phyloP scores from a whole-genome alignment of 37 sponge, comb jelly and placozoan species.

The Aplysina aerophoba region DNA sequence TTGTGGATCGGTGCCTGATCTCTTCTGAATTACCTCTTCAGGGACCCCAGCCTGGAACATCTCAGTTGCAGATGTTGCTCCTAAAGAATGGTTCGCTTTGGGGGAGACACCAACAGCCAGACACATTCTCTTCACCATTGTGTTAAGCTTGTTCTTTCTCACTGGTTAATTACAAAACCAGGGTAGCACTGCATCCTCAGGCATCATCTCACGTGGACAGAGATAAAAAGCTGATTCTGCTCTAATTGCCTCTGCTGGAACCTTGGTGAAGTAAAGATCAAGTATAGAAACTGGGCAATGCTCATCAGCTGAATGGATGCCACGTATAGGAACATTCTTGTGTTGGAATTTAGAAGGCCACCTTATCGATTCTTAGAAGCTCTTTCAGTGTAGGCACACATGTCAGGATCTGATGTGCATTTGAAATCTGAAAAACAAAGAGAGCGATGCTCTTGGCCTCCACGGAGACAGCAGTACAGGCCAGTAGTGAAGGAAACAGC shows the following conservation, averaged over 20 bases:
- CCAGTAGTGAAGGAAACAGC: background rate
- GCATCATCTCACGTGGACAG: background rate
- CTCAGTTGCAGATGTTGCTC: constrained; percentile 20
- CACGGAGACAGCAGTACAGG: constrained; percentile 20
- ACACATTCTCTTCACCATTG: constrained; percentile 15
- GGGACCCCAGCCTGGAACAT: constrained; percentile 14
- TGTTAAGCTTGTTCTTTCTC: constrained; percentile 6
- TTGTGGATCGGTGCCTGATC: constrained; percentile 8
- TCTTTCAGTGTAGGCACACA: constrained; percentile 8
- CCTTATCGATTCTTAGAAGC: constrained; percentile 19
- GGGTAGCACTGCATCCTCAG: background rate
- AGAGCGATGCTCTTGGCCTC: constrained; percentile 1
- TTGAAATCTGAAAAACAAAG: constrained; percentile 9
- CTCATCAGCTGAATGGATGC: constrained; percentile 4
- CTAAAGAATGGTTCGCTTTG: background rate
- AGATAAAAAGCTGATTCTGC: constrained; percentile 1
- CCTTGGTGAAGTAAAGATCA: constrained; percentile 9
- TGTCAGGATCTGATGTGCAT: constrained; percentile 9
- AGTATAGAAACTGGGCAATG: constrained; percentile 8
- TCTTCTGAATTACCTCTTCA: constrained; percentile 14
- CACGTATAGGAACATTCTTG: constrained; percentile 10
- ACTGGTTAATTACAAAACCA: background rate
- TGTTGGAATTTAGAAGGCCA: background rate
- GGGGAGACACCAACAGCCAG: background rate
- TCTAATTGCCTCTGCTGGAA: constrained; percentile 15